A percentile compares a stretch with the other conserved stretches of the same genome.
Conservation (phyloP, 2,797 vertebrate genomes). For the Bovichtus variegatus region DNA sequence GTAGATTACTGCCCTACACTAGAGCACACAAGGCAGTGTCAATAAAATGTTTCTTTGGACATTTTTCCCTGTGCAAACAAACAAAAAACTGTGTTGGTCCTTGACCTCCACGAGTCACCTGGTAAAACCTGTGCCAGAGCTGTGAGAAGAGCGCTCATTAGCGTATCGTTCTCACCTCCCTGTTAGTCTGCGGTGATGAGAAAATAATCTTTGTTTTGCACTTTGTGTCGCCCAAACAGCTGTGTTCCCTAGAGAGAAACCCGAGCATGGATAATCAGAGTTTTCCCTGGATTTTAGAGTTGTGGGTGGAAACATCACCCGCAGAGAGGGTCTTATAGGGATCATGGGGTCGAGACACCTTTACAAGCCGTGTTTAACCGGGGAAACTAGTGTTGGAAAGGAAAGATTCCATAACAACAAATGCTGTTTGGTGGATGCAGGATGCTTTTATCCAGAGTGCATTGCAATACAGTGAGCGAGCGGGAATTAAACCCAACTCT, state of each 20-base stretch:
- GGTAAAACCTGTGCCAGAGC: neutral
- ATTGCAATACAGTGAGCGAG: constrained; percentile 5
- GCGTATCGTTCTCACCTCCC: constrained; percentile 19
- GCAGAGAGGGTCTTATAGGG: neutral
- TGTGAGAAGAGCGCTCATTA: constrained; percentile 33
- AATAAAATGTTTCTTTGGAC: constrained; percentile 1
- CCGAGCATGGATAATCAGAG: neutral
- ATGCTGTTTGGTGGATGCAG: constrained; percentile 5
- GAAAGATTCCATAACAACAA: constrained; percentile 3
- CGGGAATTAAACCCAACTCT: constrained; percentile 14
- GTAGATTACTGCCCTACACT: neutral
- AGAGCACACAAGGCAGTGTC: neutral
- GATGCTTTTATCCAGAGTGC: constrained; percentile 46
- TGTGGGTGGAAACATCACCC: constrained; percentile 15
- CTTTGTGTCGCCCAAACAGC: constrained; percentile 44
- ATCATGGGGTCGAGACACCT: constrained; percentile 7
- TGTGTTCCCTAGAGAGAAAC: constrained; percentile 51
- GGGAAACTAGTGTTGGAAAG: neutral
- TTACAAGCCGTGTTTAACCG: neutral
- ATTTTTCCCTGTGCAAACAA: constrained; percentile 9
- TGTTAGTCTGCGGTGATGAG: constrained; percentile 11
- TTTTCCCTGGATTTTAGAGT: constrained; percentile 32
- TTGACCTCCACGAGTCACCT: constrained; percentile 33
- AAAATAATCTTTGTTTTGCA: constrained; percentile 66
- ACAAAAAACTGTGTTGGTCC: constrained; percentile 1